Conservation (phyloP, 1,140 invertebrate species). For the Battus philenor region DNA sequence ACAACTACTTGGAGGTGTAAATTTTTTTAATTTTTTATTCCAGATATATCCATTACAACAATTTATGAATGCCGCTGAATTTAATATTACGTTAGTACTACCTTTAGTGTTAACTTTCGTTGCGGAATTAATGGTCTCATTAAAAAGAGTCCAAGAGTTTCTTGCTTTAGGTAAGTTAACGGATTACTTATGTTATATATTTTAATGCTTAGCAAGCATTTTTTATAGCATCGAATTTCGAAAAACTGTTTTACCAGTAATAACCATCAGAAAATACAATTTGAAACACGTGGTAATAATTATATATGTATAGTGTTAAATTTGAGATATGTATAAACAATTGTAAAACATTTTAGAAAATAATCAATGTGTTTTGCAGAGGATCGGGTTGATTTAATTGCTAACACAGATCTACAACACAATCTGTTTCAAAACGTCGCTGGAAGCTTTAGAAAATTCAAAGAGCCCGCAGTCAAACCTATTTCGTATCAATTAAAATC, state of each 20-base stretch:
- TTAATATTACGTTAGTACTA: slow-evolving; percentile 80
- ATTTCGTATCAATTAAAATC: slow-evolving; percentile 41
- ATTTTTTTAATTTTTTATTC: no score
- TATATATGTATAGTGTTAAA: background rate
- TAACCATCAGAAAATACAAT: background rate
- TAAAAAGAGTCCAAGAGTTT: slow-evolving; percentile 81
- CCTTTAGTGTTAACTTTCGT: slow-evolving; percentile 82
- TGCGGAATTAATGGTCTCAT: slow-evolving; percentile 81
- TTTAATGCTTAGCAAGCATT: no score
- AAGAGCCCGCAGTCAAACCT: slow-evolving; percentile 29
- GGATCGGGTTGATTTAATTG: slow-evolving; percentile 47
- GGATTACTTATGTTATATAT: background rate
- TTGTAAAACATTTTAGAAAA: background rate
- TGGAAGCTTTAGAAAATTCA: slow-evolving; percentile 25
- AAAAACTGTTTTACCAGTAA: no score
- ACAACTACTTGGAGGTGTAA: no score
- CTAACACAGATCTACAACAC: slow-evolving; percentile 17
- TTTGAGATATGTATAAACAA: background rate
- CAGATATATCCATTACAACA: slow-evolving; percentile 83
- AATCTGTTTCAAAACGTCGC: slow-evolving; percentile 44
- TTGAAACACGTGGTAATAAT: background rate
- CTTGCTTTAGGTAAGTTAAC: slow-evolving; percentile 76
- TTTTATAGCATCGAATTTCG: no score
- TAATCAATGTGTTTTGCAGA: slow-evolving; percentile 30
- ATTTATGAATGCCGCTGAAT: slow-evolving; percentile 81